Percentiles rank a stretch among this genome's conserved stretches.
phyloP scores from a whole-genome alignment of 2,888 invertebrate species.

The Noctua fimbriata region DNA sequence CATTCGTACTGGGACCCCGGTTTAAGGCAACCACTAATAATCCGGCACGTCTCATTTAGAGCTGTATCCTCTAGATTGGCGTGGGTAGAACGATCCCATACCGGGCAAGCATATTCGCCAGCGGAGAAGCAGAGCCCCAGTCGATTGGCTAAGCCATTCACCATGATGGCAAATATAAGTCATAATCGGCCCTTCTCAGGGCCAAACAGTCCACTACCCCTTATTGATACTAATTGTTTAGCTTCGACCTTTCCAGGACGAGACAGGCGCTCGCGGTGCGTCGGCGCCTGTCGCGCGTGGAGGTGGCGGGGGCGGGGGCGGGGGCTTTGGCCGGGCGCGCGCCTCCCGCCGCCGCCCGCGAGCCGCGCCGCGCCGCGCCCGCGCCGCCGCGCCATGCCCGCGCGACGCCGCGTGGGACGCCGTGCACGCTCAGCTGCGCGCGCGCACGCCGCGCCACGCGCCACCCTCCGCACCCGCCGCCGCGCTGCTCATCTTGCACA shows the following conservation, averaged over 20 bases:
- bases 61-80: no score
- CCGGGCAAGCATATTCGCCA: no score
- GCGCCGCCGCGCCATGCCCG: constrained; percentile 69
- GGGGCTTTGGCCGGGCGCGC: neutral
- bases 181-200: no score
- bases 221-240: neutral
- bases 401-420: constrained; percentile 82
- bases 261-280: constrained; percentile 56
- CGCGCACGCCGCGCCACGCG: constrained; percentile 64
- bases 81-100: no score
- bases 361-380: constrained; percentile 60
- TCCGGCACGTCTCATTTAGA: no score
- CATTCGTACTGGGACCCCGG: no score
- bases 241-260: constrained; percentile 68
- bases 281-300: constrained; percentile 27
- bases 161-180: no score
- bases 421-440: constrained; percentile 83
- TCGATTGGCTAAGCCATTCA: no score
- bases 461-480: constrained; percentile 72
- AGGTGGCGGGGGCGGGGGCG: neutral
- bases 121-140: no score
- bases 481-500: constrained; percentile 82
- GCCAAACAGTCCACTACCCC: no score
- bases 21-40: no score
- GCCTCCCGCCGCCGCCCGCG: constrained; percentile 9